Conservation (phyloP, 2,888 invertebrate species). For the Argynnis bischoffii region DNA sequence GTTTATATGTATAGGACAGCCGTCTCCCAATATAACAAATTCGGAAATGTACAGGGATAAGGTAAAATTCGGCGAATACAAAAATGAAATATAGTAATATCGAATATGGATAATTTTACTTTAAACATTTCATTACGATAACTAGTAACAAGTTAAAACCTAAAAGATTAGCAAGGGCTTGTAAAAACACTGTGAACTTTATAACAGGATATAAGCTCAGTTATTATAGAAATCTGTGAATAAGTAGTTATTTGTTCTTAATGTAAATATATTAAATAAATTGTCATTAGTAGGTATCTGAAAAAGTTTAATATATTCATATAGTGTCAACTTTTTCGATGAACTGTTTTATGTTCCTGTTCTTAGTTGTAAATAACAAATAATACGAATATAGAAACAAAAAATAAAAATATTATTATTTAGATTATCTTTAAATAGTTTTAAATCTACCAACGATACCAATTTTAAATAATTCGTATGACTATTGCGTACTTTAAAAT, state of each 20-base stretch:
- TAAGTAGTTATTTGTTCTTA: conserved; percentile 67
- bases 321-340: conserved; percentile 64
- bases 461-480: conserved; percentile 64
- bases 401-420: conserved; percentile 32
- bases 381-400: conserved; percentile 38
- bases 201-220: conserved; percentile 66
- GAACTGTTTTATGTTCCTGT: conserved; percentile 81
- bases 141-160: conserved; percentile 45
- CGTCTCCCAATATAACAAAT: conserved; percentile 66
- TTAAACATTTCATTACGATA: conserved; percentile 47
- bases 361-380: conserved; percentile 77
- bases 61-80: conserved; percentile 58
- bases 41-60: conserved; percentile 82
- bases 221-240: conserved; percentile 65
- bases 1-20: conserved; percentile 39
- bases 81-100: conserved; percentile 35
- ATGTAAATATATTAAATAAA: conserved; percentile 65
- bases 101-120: conserved; percentile 44
- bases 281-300: conserved; percentile 64
- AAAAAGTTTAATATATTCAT: conserved; percentile 78
- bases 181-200: conserved; percentile 70
- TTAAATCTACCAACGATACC: conserved; percentile 58
- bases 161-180: conserved; percentile 57
- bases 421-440: conserved; percentile 52
- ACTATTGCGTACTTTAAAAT: conserved; percentile 68